Conservation (phyloP, 2,797 vertebrate genomes). For the Platyrinchus mystaceus region DNA sequence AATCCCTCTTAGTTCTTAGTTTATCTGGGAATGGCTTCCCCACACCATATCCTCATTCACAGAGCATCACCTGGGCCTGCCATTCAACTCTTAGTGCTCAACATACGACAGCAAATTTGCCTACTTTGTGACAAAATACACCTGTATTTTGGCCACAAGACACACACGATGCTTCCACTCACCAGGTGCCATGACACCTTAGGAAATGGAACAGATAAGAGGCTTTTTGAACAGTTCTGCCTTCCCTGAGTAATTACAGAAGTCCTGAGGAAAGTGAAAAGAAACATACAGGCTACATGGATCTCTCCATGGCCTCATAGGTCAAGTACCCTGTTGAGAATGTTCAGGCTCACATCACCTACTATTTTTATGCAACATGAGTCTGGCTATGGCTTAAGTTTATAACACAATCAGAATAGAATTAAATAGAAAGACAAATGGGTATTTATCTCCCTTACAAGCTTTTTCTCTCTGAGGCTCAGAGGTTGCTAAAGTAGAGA, state of each 20-base stretch:
- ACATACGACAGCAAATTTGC: not conserved
- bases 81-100: not conserved
- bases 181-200: not conserved
- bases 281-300: not conserved
- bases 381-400: not conserved
- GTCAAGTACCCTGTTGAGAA: not conserved
- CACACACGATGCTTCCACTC: not conserved
- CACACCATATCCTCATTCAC: not conserved
- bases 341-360: not conserved
- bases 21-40: not conserved
- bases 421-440: not conserved
- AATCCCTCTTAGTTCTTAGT: not conserved
- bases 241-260: not conserved
- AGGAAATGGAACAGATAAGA: not conserved
- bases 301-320: not conserved
- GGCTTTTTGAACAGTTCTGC: not conserved
- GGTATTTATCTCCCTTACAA: not conserved
- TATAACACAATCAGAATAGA: not conserved
- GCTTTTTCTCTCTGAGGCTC: not conserved
- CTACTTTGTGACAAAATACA: not conserved
- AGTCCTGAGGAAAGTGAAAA: not conserved
- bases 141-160: not conserved
- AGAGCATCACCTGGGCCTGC: not conserved
- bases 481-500: not conserved
- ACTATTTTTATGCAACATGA: not conserved